Evolutionary conservation across 2,797 vertebrate genomes (phyloP).

Genomic region (Erpetoichthys calabaricus): DNA sequence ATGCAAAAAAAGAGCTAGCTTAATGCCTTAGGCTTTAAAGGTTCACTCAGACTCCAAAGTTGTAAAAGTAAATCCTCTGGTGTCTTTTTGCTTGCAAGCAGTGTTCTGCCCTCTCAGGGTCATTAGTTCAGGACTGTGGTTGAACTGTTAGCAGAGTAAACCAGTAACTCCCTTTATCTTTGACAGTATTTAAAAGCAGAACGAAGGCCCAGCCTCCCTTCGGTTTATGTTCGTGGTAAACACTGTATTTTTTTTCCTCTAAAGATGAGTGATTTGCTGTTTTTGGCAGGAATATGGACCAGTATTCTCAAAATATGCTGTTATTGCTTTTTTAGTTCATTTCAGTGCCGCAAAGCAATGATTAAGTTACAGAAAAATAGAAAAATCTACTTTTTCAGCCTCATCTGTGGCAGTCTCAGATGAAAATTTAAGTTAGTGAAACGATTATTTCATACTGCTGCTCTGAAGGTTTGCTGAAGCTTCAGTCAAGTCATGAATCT

Average conservation of each 20-base stretch:
- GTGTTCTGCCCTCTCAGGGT: slow-evolving; percentile 22
- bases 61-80: too few species aligned
- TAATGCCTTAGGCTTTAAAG: too few species aligned
- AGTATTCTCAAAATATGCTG: slow-evolving; percentile 39
- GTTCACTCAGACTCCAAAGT: too few species aligned
- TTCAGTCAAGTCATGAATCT: too few species aligned
- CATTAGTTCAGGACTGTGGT: slow-evolving; percentile 31
- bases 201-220: slow-evolving; percentile 6
- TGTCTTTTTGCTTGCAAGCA: too few species aligned
- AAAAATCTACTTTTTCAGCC: too few species aligned
- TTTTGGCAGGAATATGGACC: slow-evolving; percentile 36
- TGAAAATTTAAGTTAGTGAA: too few species aligned
- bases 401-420: too few species aligned
- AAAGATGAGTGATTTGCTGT: slow-evolving; percentile 45
- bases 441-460: too few species aligned
- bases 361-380: too few species aligned
- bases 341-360: neutral
- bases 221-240: neutral
- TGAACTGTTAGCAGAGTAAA: slow-evolving; percentile 3
- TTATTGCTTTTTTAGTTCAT: slow-evolving; percentile 52
- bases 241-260: slow-evolving; percentile 9
- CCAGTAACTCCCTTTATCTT: slow-evolving; percentile 18
- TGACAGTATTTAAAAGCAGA: slow-evolving; percentile 26
- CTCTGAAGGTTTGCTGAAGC: too few species aligned
- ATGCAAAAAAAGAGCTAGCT: too few species aligned